Evolutionary conservation across 2,113 vertebrate species (phyloP).

Genomic region (Erythrocercus mccallii): DNA sequence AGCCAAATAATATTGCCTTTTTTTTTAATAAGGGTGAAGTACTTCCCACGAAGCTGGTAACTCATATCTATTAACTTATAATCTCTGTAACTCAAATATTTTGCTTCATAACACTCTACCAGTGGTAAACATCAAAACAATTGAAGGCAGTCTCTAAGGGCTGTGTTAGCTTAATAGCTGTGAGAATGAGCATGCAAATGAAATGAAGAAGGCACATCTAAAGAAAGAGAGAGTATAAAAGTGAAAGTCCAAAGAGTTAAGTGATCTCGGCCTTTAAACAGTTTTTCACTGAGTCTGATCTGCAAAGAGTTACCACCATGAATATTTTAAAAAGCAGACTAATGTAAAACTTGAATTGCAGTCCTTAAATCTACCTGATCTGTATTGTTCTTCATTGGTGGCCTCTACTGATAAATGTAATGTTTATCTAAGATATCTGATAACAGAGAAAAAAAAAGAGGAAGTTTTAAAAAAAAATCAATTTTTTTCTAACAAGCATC

Average conservation of each 20-base stretch:
- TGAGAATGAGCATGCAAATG: not conserved
- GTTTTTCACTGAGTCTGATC: not conserved
- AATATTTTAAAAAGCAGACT: constrained; percentile 9
- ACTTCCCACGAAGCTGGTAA: constrained; percentile 66
- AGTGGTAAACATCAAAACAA: constrained; percentile 13
- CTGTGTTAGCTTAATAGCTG: constrained; percentile 27
- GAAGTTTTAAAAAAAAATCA: not conserved
- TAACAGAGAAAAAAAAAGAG: not conserved
- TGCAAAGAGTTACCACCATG: not conserved
- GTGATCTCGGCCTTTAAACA: not conserved
- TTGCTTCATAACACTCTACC: constrained; percentile 33
- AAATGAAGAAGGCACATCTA: not conserved
- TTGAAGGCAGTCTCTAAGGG: not conserved
- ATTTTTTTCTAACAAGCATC: not conserved
- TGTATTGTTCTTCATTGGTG: not conserved
- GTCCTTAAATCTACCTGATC: not conserved
- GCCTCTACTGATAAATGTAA: not conserved
- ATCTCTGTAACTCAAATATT: constrained; percentile 26
- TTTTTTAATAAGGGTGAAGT: not conserved
- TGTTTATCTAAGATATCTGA: not conserved
- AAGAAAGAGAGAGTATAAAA: not conserved
- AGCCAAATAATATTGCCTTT: constrained; percentile 54
- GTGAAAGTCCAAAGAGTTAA: constrained; percentile 1
- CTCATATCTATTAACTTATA: constrained; percentile 53
- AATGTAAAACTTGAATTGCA: not conserved